Evolutionary conservation across 2,797 vertebrate species (phyloP).

Genomic region (Scolopax bukidnonensis): DNA sequence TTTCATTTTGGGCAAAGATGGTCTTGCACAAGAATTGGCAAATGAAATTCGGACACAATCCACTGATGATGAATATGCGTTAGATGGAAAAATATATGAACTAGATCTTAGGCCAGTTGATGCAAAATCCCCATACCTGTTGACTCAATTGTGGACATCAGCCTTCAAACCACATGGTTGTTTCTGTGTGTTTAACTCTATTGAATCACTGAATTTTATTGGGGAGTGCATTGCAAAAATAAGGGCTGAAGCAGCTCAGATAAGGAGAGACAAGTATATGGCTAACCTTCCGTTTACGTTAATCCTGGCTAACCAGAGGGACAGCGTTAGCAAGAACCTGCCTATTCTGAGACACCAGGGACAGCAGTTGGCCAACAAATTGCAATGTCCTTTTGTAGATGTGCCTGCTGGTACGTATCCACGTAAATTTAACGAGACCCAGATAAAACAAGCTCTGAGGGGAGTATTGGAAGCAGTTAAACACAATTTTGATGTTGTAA

Average conservation of each 20-base stretch:
- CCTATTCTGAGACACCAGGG: constrained; percentile 97
- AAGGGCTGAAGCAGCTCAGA: constrained; percentile 91
- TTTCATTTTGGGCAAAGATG: constrained; percentile 96
- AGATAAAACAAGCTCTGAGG: constrained; percentile 95
- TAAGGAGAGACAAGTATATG: constrained; percentile 90
- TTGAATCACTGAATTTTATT: constrained; percentile 95
- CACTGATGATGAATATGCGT: constrained; percentile 97
- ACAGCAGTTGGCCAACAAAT: constrained; percentile 96
- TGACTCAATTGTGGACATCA: constrained; percentile 92
- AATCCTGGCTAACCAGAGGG: constrained; percentile 96
- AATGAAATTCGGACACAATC: constrained; percentile 98
- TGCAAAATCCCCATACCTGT: constrained; percentile 91
- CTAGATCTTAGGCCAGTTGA: constrained; percentile 94
- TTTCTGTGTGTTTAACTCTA: constrained; percentile 98
- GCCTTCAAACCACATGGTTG: constrained; percentile 97
- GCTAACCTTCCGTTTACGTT: constrained; percentile 93
- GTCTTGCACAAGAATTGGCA: constrained; percentile 94
- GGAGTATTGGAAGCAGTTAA: constrained; percentile 94
- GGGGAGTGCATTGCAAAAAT: constrained; percentile 96
- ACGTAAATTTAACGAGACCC: constrained; percentile 95
- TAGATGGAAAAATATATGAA: constrained; percentile 99
- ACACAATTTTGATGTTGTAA: constrained; percentile 93
- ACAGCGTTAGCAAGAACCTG: constrained; percentile 92
- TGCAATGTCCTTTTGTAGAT: constrained; percentile 98
- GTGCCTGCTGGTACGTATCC: constrained; percentile 92